Percentiles rank a stretch among this genome's conserved stretches.
phyloP scores from a whole-genome alignment of 92 coral and sea anemone species.

The Phymanthus crucifer region DNA sequence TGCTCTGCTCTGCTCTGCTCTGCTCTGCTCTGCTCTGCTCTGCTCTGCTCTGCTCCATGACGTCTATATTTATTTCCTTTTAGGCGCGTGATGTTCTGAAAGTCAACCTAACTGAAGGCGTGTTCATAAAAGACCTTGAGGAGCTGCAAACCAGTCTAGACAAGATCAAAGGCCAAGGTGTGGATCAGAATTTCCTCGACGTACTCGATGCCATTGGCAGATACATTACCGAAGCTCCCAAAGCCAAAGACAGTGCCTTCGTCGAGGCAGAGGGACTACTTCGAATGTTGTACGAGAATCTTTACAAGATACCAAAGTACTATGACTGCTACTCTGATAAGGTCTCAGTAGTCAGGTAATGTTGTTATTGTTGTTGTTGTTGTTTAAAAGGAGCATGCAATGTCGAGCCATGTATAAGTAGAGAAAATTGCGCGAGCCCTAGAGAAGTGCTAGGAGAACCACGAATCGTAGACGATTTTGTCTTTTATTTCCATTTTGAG shows the following conservation, averaged over 20 bases:
- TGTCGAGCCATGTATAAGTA: too few relatives aligned
- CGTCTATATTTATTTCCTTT: background rate
- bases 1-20: background rate
- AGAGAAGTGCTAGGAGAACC: too few relatives aligned
- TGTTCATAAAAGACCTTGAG: background rate
- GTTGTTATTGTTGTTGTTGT: too few relatives aligned
- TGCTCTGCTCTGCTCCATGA: background rate
- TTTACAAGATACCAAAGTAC: background rate
- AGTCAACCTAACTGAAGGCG: background rate
- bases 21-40: background rate
- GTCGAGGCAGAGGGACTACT: background rate
- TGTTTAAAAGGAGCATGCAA: too few relatives aligned
- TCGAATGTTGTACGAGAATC: background rate
- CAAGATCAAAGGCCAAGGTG: background rate
- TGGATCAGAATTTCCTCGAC: background rate
- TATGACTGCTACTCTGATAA: conserved; percentile 13
- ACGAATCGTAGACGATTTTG: too few relatives aligned
- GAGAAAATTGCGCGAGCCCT: too few relatives aligned
- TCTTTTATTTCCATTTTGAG: too few relatives aligned
- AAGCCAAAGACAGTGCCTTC: background rate
- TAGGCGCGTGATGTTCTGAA: conserved; percentile 11
- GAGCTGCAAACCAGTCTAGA: conserved; percentile 3
- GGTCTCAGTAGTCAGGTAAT: conserved; percentile 4
- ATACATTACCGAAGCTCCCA: background rate
- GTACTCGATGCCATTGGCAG: background rate